phyloP scores from a whole-genome alignment of 2,113 vertebrate species.

The Synodontis membranacea region DNA sequence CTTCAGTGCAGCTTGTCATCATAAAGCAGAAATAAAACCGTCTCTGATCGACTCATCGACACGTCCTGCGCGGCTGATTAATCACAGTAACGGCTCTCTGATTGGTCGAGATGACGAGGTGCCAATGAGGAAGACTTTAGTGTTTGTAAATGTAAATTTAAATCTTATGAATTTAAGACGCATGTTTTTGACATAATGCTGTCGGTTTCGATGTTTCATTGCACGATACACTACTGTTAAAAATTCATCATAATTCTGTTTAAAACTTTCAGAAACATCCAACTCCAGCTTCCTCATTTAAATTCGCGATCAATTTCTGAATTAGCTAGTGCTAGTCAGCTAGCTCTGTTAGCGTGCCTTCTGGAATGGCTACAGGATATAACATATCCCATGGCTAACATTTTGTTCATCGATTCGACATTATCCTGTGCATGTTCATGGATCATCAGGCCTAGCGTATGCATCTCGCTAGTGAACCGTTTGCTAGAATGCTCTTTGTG shows the following conservation, averaged over 20 bases:
- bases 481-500: not conserved
- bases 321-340: not conserved
- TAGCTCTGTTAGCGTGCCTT: not conserved
- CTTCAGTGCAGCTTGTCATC: not conserved
- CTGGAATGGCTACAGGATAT: not conserved
- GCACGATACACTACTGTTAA: not conserved
- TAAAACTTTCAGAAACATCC: not conserved
- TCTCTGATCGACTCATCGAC: not conserved
- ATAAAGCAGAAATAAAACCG: not conserved
- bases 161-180: not conserved
- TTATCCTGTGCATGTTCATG: no score
- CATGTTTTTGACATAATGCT: not conserved
- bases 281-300: not conserved
- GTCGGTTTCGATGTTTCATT: not conserved
- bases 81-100: slow-evolving; percentile 13
- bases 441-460: not conserved
- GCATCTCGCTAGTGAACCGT: not conserved
- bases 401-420: no score
- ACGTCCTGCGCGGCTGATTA: not conserved
- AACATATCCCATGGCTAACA: no score
- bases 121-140: not conserved
- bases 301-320: not conserved
- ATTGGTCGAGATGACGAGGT: slow-evolving; percentile 4
- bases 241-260: not conserved
- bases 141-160: not conserved